Conservation (phyloP, 2,888 invertebrate genomes). For the Leptothorax acervorum region DNA sequence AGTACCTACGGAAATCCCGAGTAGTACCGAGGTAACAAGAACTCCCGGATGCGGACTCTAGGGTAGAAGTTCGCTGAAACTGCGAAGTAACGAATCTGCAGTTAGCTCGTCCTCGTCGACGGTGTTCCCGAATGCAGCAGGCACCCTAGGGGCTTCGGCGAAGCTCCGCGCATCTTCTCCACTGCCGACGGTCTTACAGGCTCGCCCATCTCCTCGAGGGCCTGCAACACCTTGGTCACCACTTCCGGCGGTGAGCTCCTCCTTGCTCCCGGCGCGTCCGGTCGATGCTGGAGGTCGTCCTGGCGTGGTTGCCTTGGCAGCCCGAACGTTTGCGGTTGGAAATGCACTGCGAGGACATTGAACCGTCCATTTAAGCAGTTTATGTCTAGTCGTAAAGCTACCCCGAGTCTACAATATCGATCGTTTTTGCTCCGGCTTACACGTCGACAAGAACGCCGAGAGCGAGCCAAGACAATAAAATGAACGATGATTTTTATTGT, state of each 20-base stretch:
- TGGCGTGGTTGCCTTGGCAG: conserved; percentile 62
- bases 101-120: neutral
- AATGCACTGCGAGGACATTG: conserved; percentile 69
- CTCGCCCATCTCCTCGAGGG: conserved; percentile 78
- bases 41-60: neutral
- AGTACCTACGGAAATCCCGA: neutral
- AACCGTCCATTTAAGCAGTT: conserved; percentile 52
- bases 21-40: neutral
- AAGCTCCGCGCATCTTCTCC: conserved; percentile 18
- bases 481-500: neutral
- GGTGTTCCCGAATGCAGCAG: neutral
- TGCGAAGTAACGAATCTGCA: neutral
- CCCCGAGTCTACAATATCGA: conserved; percentile 28
- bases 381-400: conserved; percentile 1
- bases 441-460: neutral
- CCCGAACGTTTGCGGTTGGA: conserved; percentile 75
- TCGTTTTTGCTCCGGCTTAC: conserved; percentile 1
- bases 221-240: conserved; percentile 76
- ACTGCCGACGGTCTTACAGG: conserved; percentile 14
- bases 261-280: conserved; percentile 76
- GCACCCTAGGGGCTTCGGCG: neutral
- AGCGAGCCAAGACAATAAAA: conserved; percentile 25
- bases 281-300: conserved; percentile 78
- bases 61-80: neutral
- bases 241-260: conserved; percentile 79